Percentiles rank a stretch among this genome's conserved stretches.
phyloP scores from a whole-genome alignment of 1,140 invertebrate species.

The Ceratina calcarata region DNA sequence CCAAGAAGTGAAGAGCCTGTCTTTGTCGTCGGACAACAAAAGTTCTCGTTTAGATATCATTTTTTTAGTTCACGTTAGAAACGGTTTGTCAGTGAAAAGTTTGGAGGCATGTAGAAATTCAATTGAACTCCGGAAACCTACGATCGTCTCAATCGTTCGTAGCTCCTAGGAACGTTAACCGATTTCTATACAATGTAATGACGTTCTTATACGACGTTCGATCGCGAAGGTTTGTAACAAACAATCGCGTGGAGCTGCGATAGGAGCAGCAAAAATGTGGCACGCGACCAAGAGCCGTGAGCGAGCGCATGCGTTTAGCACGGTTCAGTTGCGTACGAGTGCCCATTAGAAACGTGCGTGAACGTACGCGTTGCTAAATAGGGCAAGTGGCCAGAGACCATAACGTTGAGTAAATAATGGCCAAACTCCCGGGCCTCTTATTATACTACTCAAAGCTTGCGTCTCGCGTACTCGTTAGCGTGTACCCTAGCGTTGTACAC shows the following conservation, averaged over 20 bases:
- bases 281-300: conserved; percentile 45
- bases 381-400: conserved; percentile 65
- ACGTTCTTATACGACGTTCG: too few relatives aligned
- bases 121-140: too few relatives aligned
- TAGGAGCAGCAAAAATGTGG: conserved; percentile 28
- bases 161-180: too few relatives aligned
- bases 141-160: too few relatives aligned
- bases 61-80: too few relatives aligned
- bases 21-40: too few relatives aligned
- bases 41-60: too few relatives aligned
- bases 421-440: conserved; percentile 69
- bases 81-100: too few relatives aligned
- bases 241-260: conserved; percentile 13
- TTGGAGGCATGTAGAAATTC: too few relatives aligned
- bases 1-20: too few relatives aligned
- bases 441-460: conserved; percentile 70
- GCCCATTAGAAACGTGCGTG: conserved; percentile 70
- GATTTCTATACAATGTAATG: too few relatives aligned
- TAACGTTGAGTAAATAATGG: conserved; percentile 74
- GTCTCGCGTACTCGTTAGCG: conserved; percentile 68
- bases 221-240: background rate
- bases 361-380: conserved; percentile 50
- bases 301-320: conserved; percentile 43
- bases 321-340: conserved; percentile 65
- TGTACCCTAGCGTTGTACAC: conserved; percentile 25